Conservation (phyloP, 1,140 invertebrate genomes). For the Tachypleus tridentatus region DNA sequence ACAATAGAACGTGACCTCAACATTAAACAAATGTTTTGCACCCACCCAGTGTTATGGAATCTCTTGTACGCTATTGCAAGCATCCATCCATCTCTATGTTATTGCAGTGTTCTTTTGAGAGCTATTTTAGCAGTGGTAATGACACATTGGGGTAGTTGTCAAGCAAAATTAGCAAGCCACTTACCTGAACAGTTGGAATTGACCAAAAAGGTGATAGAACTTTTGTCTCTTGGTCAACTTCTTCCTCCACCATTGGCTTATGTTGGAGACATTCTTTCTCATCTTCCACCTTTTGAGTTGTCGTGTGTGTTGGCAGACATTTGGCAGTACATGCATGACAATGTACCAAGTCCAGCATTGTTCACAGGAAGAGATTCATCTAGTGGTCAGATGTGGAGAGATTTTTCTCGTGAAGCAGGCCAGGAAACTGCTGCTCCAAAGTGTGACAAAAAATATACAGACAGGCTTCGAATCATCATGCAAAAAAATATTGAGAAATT, state of each 20-base stretch:
- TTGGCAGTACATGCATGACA: constrained; percentile 84
- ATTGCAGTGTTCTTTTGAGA: constrained; percentile 73
- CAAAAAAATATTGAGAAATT: constrained; percentile 66
- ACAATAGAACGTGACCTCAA: constrained; percentile 82
- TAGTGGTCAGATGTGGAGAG: constrained; percentile 54
- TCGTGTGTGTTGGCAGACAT: constrained; percentile 50
- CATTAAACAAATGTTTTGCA: constrained; percentile 67
- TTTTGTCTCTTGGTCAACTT: constrained; percentile 74
- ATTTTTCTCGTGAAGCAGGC: constrained; percentile 49
- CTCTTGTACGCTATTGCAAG: constrained; percentile 59
- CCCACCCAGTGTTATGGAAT: constrained; percentile 67
- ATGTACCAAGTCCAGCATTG: constrained; percentile 68
- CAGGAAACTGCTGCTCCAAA: constrained; percentile 17
- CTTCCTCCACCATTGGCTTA: constrained; percentile 70
- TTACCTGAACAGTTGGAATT: constrained; percentile 38
- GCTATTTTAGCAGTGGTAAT: constrained; percentile 71
- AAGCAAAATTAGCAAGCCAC: constrained; percentile 32
- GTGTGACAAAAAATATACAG: constrained; percentile 51
- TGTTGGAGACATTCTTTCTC: constrained; percentile 62
- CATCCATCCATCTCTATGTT: constrained; percentile 63
- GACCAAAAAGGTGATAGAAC: constrained; percentile 52
- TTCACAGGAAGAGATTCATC: constrained; percentile 47
- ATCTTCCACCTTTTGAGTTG: constrained; percentile 65
- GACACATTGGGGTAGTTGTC: constrained; percentile 54
- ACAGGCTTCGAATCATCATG: constrained; percentile 64